A percentile compares a stretch with the other conserved stretches of the same genome.
Evolutionary conservation across 2,113 vertebrate species (phyloP).

Genomic region (Corythornis vintsioides): DNA sequence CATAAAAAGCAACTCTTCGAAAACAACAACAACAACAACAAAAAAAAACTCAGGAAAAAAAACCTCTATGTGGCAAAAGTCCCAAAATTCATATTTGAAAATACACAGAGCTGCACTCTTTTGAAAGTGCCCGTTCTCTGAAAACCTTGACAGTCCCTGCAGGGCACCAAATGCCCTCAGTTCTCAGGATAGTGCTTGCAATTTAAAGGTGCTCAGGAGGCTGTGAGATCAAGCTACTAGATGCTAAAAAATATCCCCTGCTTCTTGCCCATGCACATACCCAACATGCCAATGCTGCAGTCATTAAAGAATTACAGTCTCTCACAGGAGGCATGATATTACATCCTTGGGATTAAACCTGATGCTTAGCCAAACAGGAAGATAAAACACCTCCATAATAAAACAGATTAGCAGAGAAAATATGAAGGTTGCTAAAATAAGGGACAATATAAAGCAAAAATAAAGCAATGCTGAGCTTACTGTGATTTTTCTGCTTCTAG

Average conservation of each 20-base stretch:
- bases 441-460: neutral
- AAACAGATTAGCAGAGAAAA: conserved; percentile 27
- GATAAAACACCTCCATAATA: neutral
- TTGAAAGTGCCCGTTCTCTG: conserved; percentile 9
- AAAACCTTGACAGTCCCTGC: conserved; percentile 40
- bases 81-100: conserved; percentile 57
- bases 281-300: neutral
- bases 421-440: neutral
- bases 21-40: conserved; percentile 17
- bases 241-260: neutral
- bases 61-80: conserved; percentile 35
- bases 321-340: neutral
- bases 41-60: conserved; percentile 17
- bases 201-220: conserved; percentile 28
- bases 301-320: conserved; percentile 33
- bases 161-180: conserved; percentile 10
- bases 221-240: neutral
- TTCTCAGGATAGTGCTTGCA: conserved; percentile 31
- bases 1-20: conserved; percentile 14
- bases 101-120: conserved; percentile 29
- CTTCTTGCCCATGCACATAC: neutral
- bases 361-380: neutral
- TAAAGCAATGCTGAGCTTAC: neutral
- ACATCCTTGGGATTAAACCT: conserved; percentile 8
- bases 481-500: neutral